These are phyloP conservation scores for Caradrina clavipalpis DNA, from an alignment of 2,888 invertebrate species.

Conservation along the genomic window DNA sequence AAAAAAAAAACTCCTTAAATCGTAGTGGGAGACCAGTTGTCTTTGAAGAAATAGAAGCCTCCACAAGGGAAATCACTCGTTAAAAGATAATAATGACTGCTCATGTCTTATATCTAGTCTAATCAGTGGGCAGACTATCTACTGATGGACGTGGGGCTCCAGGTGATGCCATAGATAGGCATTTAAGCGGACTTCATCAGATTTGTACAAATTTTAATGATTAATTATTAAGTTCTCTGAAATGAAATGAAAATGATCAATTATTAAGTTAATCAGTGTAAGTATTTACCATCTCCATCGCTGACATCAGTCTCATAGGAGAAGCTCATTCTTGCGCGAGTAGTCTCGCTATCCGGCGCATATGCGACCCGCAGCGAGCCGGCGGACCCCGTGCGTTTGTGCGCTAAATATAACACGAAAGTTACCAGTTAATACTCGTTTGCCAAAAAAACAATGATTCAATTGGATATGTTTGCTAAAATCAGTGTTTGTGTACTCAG, in stretches of 20 bases:
- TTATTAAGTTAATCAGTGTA: not conserved
- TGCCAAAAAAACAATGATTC: no score
- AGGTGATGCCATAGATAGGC: not conserved
- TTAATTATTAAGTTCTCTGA: not conserved
- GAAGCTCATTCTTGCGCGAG: slow-evolving; percentile 87
- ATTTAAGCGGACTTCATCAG: not conserved
- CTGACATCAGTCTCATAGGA: slow-evolving; percentile 78
- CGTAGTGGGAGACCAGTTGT: no score
- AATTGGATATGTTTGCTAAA: no score
- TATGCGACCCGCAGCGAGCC: slow-evolving; percentile 88
- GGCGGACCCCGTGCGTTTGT: slow-evolving; percentile 95
- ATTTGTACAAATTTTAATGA: not conserved
- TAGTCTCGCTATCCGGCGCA: slow-evolving; percentile 64
- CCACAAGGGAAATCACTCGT: no score
- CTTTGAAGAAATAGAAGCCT: no score
- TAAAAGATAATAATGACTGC: no score
- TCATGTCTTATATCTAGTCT: no score
- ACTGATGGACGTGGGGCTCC: not conserved
- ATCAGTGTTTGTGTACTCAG: not conserved
- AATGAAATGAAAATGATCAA: no score
- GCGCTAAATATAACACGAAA: slow-evolving; percentile 87
- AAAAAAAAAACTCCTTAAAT: no score
- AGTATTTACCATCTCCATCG: slow-evolving; percentile 84
- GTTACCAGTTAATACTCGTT: no score
- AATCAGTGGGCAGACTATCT: not conserved